Evolutionary conservation across 2,113 vertebrate species (phyloP), one percentile per base, ranked within the genome.

Genomic region (Ailurus styani): DNA sequence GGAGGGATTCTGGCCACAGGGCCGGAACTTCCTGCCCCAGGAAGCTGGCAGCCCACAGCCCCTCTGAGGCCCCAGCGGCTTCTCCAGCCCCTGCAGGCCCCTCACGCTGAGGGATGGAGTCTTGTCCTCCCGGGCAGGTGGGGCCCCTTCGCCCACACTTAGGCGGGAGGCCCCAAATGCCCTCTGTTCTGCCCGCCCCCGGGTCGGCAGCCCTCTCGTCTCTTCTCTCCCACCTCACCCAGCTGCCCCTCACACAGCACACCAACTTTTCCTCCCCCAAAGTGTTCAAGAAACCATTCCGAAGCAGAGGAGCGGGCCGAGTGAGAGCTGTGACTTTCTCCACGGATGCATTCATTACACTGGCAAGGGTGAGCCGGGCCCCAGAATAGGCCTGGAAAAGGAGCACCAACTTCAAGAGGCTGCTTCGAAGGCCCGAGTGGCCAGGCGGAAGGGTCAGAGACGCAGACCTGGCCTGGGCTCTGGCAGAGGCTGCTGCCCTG

Each of bases 11-110:
- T 91, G 94, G 72, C 78, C 13, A 3, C 13, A 2, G 52, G 62
- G 47, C 86, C 18, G 29, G 96, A 82, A 93, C 96, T 95, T 96
- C 97, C 97, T 91, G 94, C 52, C 95, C 91, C 93, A 87, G 96
- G 97, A 98, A 97, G 73, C 83, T 60, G 40, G 75, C 78, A 91
- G 90, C 84, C 29, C 0, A 1, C 21, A 79, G 91, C 72, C 97
- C 83, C 93, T n/a, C 47, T 31, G 37, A 94, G 73, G 55, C 91
- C 73, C 90, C 86, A 93, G 92, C 40, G 25, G 83, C 83, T 55
- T 62, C 96, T 89, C 82, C 42, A 85, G 64, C 60, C 73, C 40
- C 47, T 31, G 66, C 18, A 81, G 64, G 57, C 42, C 90, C 87
- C 45, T 87, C 15, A 11, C 50, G 18, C 62, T 40, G 27, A 90